Conservation (phyloP, 37 sponge, comb jelly and placozoan genomes). For the Spongilla lacustris region DNA sequence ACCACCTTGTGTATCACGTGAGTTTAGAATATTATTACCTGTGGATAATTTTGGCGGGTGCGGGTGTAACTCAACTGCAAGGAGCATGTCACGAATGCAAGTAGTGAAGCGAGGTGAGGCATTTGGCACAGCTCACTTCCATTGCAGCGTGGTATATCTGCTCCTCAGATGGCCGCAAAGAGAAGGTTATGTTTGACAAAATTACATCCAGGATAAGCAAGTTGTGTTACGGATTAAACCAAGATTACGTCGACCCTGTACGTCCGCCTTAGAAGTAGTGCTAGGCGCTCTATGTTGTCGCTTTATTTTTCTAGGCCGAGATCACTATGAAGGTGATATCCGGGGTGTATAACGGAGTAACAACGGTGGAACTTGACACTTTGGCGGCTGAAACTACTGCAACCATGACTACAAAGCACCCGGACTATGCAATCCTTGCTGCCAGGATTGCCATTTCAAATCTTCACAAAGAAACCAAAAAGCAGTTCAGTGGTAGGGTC, state of each 20-base stretch:
- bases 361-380: slow-evolving; percentile 98
- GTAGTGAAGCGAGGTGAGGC: slow-evolving; percentile 34
- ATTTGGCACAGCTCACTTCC: neutral
- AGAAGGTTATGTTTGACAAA: slow-evolving; percentile 97
- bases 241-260: slow-evolving; percentile 94
- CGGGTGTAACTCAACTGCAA: neutral
- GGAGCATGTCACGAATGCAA: neutral
- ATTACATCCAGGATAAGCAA: slow-evolving; percentile 96
- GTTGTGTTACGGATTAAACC: slow-evolving; percentile 93
- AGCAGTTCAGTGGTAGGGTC: slow-evolving; percentile 73
- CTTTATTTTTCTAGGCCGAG: slow-evolving; percentile 40
- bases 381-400: slow-evolving; percentile 98
- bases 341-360: slow-evolving; percentile 93
- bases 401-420: slow-evolving; percentile 96
- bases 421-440: slow-evolving; percentile 97
- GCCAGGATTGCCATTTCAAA: slow-evolving; percentile 97
- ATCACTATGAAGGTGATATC: slow-evolving; percentile 96
- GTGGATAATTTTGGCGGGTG: neutral
- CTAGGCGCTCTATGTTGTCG: neutral
- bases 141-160: neutral
- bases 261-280: neutral
- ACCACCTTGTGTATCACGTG: slow-evolving; percentile 7
- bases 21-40: neutral
- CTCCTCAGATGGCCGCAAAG: slow-evolving; percentile 87
- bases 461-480: slow-evolving; percentile 99